phyloP scores from a whole-genome alignment of 2,797 vertebrate genomes.

The Hippoglossus hippoglossus region DNA sequence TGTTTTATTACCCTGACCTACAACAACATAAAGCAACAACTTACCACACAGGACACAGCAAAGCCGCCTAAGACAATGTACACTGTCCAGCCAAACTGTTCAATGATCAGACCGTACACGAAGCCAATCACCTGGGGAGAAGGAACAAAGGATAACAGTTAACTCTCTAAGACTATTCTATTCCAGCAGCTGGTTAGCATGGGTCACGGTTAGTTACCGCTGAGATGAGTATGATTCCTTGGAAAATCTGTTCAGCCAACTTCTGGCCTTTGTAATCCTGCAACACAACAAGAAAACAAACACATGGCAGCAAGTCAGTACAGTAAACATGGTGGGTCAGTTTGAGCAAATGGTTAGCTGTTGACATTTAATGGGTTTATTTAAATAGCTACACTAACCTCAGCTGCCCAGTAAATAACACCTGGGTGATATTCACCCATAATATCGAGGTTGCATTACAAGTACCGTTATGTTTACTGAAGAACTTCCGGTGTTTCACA shows the following conservation, averaged over 20 bases:
- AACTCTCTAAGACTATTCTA: not conserved
- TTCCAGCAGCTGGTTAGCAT: fast-evolving
- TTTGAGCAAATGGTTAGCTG: too few species aligned
- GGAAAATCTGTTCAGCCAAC: slow-evolving; percentile 97
- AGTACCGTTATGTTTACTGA: not conserved
- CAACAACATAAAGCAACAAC: slow-evolving; percentile 39
- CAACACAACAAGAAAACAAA: slow-evolving; percentile 23
- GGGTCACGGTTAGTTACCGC: slow-evolving; percentile 86
- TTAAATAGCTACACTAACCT: too few species aligned
- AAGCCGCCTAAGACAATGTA: slow-evolving; percentile 96
- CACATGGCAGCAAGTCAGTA: not conserved
- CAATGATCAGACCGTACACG: slow-evolving; percentile 91
- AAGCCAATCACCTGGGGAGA: slow-evolving; percentile 92
- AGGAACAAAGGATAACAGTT: slow-evolving; percentile 6
- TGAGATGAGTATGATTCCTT: slow-evolving; percentile 95
- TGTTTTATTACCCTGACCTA: too few species aligned
- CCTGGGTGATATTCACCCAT: too few species aligned
- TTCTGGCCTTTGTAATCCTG: slow-evolving; percentile 99
- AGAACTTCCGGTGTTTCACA: not conserved
- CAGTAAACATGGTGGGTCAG: too few species aligned
- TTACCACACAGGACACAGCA: slow-evolving; percentile 94
- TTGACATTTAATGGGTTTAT: too few species aligned
- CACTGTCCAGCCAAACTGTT: slow-evolving; percentile 98
- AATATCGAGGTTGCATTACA: too few species aligned
- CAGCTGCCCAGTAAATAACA: too few species aligned